These are phyloP conservation scores for Polietes domitor DNA, from an alignment of 2,888 invertebrate species.

Conservation along the genomic window DNA sequence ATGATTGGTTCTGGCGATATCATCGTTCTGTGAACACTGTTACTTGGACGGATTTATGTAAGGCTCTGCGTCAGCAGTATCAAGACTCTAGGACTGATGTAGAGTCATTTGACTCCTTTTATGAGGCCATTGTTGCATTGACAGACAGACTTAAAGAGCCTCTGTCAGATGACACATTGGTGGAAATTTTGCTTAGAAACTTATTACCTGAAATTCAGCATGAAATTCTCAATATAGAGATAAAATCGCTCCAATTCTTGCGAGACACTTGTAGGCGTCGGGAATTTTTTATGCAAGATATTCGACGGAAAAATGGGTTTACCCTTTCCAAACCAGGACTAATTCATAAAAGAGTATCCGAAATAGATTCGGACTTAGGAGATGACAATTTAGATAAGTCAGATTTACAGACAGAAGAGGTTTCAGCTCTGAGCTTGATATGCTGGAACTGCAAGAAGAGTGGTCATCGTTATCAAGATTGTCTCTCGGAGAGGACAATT, in stretches of 20 bases:
- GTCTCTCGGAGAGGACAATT: too few species aligned
- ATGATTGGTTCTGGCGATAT: constrained; percentile 54
- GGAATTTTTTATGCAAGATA: constrained; percentile 30
- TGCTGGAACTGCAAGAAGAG: constrained; percentile 11
- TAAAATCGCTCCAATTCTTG: background rate
- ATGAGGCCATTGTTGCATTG: constrained; percentile 5
- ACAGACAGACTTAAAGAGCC: constrained; percentile 24
- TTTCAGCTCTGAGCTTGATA: too few species aligned
- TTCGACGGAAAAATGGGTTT: background rate
- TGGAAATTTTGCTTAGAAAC: background rate
- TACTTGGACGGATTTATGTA: constrained; percentile 40
- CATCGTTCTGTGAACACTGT: constrained; percentile 30
- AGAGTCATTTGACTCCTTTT: constrained; percentile 25
- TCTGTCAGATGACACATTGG: background rate
- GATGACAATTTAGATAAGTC: too few species aligned
- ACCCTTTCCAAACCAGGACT: background rate
- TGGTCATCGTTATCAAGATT: too few species aligned
- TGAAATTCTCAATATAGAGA: background rate
- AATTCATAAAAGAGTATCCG: background rate
- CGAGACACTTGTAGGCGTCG: constrained; percentile 33
- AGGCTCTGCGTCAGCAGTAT: constrained; percentile 37
- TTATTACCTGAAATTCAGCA: constrained; percentile 19
- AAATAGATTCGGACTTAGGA: background rate
- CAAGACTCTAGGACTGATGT: constrained; percentile 29
- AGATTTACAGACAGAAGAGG: too few species aligned